phyloP scores from a whole-genome alignment of 2,888 invertebrate genomes.

The Dyspetes luteomarginatus region DNA sequence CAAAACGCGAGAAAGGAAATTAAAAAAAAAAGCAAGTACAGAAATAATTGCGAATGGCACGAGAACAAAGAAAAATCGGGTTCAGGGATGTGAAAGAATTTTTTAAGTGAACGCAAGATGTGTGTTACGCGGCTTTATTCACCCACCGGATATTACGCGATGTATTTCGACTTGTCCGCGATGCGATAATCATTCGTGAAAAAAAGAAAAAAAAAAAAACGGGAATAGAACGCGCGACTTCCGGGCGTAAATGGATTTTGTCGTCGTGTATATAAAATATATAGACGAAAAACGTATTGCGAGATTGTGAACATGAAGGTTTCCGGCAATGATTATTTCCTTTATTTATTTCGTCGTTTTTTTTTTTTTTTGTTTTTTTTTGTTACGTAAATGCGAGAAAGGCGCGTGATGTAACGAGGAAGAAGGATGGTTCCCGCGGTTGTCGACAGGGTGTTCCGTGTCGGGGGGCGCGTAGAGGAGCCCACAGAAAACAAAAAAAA shows the following conservation, averaged over 20 bases:
- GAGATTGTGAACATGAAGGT: slow-evolving; percentile 29
- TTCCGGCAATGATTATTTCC: slow-evolving; percentile 55
- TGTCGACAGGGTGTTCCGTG: slow-evolving; percentile 83
- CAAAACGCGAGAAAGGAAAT: not conserved
- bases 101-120: no score
- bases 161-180: no score
- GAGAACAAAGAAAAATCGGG: not conserved
- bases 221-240: not conserved
- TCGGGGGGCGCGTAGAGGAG: slow-evolving; percentile 80
- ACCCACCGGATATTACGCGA: not conserved
- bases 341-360: not conserved
- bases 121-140: not conserved
- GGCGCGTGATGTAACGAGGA: slow-evolving; percentile 48
- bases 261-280: not conserved
- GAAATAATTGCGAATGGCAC: not conserved
- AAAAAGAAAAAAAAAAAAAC: slow-evolving; percentile 1
- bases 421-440: slow-evolving; percentile 73
- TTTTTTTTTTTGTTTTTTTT: slow-evolving; percentile 1
- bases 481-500: slow-evolving; percentile 72
- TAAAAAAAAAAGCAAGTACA: not conserved
- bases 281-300: slow-evolving; percentile 3
- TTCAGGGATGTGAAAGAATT: no score
- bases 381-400: slow-evolving; percentile 35
- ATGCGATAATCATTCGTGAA: no score
- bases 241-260: slow-evolving; percentile 7